These are phyloP conservation scores for Molothrus aeneus DNA, from an alignment of 2,797 vertebrate genomes.

Conservation along the genomic window DNA sequence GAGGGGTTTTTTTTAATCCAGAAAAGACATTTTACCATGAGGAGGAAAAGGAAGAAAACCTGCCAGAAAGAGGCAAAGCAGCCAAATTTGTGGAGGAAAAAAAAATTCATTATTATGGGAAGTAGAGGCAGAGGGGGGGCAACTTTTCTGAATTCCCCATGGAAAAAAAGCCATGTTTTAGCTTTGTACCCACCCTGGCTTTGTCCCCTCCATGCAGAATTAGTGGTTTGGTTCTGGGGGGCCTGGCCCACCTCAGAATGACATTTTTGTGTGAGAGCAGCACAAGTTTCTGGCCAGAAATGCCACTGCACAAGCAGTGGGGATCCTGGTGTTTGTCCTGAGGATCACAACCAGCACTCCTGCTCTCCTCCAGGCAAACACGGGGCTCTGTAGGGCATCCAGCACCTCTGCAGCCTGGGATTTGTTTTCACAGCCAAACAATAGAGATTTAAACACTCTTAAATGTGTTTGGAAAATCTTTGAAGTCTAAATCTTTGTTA, in stretches of 20 bases:
- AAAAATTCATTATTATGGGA: background rate
- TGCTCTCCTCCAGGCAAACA: constrained; percentile 4
- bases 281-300: constrained; percentile 25
- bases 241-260: background rate
- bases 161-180: background rate
- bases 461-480: background rate
- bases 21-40: background rate
- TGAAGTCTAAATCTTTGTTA: background rate
- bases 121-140: background rate
- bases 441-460: background rate
- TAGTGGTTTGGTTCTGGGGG: background rate
- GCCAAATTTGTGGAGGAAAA: background rate
- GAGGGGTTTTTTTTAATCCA: background rate
- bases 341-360: background rate
- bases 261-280: background rate
- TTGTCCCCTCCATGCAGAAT: background rate
- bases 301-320: background rate
- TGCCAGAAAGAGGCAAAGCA: background rate
- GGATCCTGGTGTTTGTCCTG: background rate
- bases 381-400: background rate
- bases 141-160: background rate
- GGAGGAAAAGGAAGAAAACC: background rate
- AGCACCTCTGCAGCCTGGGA: constrained; percentile 33
- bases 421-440: constrained; percentile 18
- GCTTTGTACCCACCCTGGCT: background rate